Percentiles rank a stretch among this genome's conserved stretches.
Conservation (phyloP, 2,797 vertebrate genomes). For the Clarias laeviceps region DNA sequence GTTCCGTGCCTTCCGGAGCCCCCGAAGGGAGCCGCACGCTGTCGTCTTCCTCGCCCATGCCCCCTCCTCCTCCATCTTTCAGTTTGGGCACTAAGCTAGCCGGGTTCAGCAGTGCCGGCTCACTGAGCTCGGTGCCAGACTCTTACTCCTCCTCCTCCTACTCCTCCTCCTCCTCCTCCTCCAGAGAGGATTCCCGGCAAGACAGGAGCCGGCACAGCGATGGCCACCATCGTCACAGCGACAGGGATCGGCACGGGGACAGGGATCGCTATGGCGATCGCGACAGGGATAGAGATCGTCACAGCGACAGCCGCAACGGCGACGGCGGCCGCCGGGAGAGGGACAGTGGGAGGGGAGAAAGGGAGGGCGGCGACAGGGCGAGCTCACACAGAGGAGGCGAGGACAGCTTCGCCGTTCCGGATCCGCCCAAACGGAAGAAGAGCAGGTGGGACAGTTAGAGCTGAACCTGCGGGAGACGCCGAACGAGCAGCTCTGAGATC, state of each 20-base stretch:
- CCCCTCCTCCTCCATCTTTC: conserved; percentile 44
- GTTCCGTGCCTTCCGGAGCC: conserved; percentile 84
- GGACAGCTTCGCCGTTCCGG: conserved; percentile 92
- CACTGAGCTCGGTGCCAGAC: conserved; percentile 85
- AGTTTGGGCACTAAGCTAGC: conserved; percentile 68
- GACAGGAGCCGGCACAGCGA: conserved; percentile 74
- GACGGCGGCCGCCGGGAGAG: conserved; percentile 56
- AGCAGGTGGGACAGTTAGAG: conserved; percentile 96
- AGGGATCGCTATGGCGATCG: conserved; percentile 60
- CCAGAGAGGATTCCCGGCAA: conserved; percentile 67
- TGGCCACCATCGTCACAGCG: conserved; percentile 69
- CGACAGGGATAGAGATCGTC: conserved; percentile 71
- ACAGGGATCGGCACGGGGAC: conserved; percentile 67
- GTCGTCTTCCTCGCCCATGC: conserved; percentile 51
- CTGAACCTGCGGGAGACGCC: neutral
- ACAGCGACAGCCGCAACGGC: conserved; percentile 69
- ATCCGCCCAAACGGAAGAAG: conserved; percentile 94
- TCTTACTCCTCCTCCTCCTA: conserved; percentile 64
- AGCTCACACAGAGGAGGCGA: conserved; percentile 58
- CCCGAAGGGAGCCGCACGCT: conserved; percentile 65
- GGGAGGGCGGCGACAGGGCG: conserved; percentile 72
- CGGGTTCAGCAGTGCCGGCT: conserved; percentile 91
- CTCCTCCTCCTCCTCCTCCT: conserved; percentile 45
- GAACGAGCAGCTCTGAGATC: conserved; percentile 34
- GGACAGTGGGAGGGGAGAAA: conserved; percentile 70